Base-by-base conservation (phyloP, 2,888 invertebrate genomes). In the Zygogramma bicolorata region DNA sequence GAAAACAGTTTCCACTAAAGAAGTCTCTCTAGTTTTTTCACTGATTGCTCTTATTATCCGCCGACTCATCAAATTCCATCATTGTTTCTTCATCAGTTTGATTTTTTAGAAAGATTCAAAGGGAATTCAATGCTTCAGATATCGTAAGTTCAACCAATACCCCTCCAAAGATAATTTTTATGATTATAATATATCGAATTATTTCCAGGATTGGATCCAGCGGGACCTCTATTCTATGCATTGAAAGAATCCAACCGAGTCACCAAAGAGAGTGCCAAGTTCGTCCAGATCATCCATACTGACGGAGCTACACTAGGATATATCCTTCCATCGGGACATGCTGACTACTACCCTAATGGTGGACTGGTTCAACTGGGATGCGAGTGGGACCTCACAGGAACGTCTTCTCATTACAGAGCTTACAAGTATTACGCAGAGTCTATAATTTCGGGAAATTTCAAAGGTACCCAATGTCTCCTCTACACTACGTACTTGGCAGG, bases 281-380 rank as follows among this genome's bases (percentile, higher is more conserved):
- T 83, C 66, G 86, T 87, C 0, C 83, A 86, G 53, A 76, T 84
- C 4, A 84, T 87, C 34, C 87, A 87, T 71, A 86, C 86, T 3
- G 79, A 77, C 34, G 78, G 71, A 18, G 68, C 71, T n/a, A 22
- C 68, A n/a, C 65, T 80, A 1, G 81, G 81, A 7, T 75, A 77
- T 57, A 34, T 27, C 7, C 61, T 58, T 1, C 65, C 83, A 8
- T 76, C 85, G 53, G 87, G 87, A 10, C 79, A 85, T 69, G 79
- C 82, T 15, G 87, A 87, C 77, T 86, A 81, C 71, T 86, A 74
- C 70, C 86, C 86, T 5, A 87, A 87, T 76, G 86, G 85, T 15
- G 87, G 86, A 13, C 38, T 18, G 6, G 68, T 22, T 3, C 87
- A 87, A 76, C 83, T 84, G 7, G 86, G 86, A 29, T 87, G 87